phyloP scores from a whole-genome alignment of 2,888 invertebrate species.

The Xestia rhomboidea region DNA sequence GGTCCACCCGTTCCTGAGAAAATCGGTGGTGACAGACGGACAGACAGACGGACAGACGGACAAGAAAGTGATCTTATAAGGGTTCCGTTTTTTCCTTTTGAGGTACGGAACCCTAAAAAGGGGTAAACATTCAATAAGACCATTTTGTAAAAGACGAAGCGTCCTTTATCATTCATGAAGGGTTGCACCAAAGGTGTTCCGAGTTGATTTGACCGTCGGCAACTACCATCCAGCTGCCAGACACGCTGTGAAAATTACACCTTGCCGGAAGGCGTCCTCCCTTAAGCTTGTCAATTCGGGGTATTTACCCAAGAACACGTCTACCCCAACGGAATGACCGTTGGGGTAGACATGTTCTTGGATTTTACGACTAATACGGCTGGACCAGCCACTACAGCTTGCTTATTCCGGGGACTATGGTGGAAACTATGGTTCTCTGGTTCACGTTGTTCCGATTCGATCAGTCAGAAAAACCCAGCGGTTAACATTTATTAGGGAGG shows the following conservation, averaged over 20 bases:
- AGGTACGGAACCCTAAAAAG: too few species aligned
- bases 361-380: background rate
- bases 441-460: background rate
- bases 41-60: too few species aligned
- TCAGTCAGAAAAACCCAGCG: background rate
- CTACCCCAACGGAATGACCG: background rate
- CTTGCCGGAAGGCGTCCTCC: background rate
- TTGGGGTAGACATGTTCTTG: too few species aligned
- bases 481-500: background rate
- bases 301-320: background rate
- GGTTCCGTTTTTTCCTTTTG: too few species aligned
- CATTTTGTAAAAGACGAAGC: background rate
- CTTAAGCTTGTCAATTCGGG: background rate
- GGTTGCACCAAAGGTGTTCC: background rate
- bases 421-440: background rate
- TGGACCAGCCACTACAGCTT: background rate
- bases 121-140: background rate
- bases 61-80: too few species aligned
- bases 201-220: too few species aligned
- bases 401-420: background rate
- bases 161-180: background rate
- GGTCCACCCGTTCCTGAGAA: too few species aligned
- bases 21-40: too few species aligned
- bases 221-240: too few species aligned
- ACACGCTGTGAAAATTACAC: background rate